Evolutionary conservation across 1,140 invertebrate species (phyloP), one percentile per base, ranked within the genome.

Genomic region (Plectrocnemia conspersa): DNA sequence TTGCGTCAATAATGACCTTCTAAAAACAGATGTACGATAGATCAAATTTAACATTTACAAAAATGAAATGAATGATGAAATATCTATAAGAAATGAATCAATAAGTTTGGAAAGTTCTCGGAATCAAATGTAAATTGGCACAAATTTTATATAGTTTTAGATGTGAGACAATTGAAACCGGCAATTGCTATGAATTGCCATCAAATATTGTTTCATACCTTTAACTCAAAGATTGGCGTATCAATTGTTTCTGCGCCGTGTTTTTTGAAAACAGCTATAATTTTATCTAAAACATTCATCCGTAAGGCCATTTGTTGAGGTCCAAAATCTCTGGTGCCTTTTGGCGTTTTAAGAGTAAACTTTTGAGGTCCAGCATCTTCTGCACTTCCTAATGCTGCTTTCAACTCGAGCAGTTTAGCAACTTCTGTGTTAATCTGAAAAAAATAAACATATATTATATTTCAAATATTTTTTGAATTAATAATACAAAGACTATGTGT

Each of bases 171-270:
- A n/a, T 29, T 29, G 7, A n/a, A 29, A 29, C 27, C 27, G n/a
- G 27, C n/a, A 7, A n/a, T 7, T 29, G 7, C 7, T 29, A 29
- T 29, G 7, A 15, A 7, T 18, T 40, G 38, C 42, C 9, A 25
- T 32, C 16, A 7, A 29, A 29, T 7, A 7, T 29, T 7, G n/a
- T 29, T 29, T n/a, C 27, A n/a, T 72, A 95, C 92, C 80, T 95
- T 98, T 7, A 98, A 72, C 77, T 99, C 97, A 81, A 99, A 99
- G 11, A 99, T 90, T 50, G 97, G 97, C 35, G 97, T 99, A 66
- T 99, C 97, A 68, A 99, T 97, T 13, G 93, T 91, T 68, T 95
- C 92, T 40, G 94, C 97, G n/a, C 97, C 97, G 70, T 99, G 96
- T 48, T 84, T 86, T 73, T 98, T 95, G 66, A 99, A 99, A 54